phyloP scores from a whole-genome alignment of 1,140 invertebrate genomes.

The Aphaenogaster floridana region DNA sequence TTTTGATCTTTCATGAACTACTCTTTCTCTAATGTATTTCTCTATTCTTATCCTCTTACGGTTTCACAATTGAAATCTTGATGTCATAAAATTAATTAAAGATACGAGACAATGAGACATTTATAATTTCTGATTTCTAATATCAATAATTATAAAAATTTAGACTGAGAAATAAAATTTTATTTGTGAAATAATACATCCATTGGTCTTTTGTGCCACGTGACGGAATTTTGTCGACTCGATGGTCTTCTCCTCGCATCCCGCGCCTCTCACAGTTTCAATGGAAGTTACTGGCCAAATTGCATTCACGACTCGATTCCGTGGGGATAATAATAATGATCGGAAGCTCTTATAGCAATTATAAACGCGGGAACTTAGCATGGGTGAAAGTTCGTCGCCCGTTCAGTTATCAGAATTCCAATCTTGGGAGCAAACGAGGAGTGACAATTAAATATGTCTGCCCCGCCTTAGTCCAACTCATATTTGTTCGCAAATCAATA shows the following conservation, averaged over 20 bases:
- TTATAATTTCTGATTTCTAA: neutral
- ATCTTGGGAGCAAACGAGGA: neutral
- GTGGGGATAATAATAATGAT: slow-evolving; percentile 61
- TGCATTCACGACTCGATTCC: slow-evolving; percentile 49
- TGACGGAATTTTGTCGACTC: slow-evolving; percentile 9
- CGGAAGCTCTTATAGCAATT: slow-evolving; percentile 67
- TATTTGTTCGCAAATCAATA: neutral
- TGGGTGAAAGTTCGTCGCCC: slow-evolving; percentile 39
- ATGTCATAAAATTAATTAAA: slow-evolving; percentile 14
- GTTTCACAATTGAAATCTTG: neutral
- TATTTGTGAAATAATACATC: neutral
- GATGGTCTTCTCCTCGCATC: neutral
- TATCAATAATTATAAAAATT: neutral
- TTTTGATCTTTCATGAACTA: slow-evolving; percentile 27
- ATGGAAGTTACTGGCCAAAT: slow-evolving; percentile 38
- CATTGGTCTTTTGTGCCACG: neutral
- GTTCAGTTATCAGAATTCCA: slow-evolving; percentile 35
- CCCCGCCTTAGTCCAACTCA: neutral
- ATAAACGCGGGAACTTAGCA: slow-evolving; percentile 50
- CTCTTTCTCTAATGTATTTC: neutral
- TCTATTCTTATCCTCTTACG: neutral
- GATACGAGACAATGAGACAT: neutral
- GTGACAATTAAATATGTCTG: slow-evolving; percentile 50
- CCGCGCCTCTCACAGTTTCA: neutral
- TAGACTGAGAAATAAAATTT: slow-evolving; percentile 1